These are phyloP conservation scores for Paraescarpia echinospica DNA, from an alignment of 1,140 invertebrate genomes.

Conservation along the genomic window DNA sequence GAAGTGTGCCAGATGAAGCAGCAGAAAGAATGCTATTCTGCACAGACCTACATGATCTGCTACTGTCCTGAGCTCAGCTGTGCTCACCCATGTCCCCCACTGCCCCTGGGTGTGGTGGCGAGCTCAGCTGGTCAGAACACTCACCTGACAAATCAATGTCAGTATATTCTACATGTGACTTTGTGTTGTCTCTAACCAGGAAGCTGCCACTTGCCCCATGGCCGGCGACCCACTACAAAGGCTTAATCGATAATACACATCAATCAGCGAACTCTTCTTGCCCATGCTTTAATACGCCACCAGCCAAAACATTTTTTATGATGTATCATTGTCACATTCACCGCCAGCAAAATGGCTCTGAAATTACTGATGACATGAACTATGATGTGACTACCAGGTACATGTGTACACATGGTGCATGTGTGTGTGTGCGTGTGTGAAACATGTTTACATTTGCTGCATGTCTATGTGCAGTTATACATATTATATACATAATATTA, in stretches of 20 bases:
- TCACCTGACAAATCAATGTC: constrained; percentile 5
- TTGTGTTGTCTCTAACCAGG: not conserved
- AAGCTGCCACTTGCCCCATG: not conserved
- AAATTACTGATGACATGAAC: not conserved
- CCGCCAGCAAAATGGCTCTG: not conserved
- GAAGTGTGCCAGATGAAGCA: too few relatives aligned
- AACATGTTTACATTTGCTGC: not conserved
- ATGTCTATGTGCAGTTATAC: constrained; percentile 24
- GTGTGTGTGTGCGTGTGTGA: not conserved
- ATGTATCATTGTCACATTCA: constrained; percentile 1
- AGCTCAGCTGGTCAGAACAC: not conserved
- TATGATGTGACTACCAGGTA: not conserved
- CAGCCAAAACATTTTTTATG: not conserved
- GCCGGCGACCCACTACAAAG: not conserved
- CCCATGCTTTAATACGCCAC: not conserved
- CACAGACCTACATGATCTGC: not conserved
- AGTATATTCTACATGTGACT: not conserved
- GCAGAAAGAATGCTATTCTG: not conserved
- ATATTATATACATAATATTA: not conserved
- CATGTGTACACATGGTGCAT: not conserved
- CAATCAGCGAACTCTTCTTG: not conserved
- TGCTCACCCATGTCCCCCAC: not conserved
- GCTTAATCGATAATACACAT: constrained; percentile 6
- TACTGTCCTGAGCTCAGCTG: not conserved
- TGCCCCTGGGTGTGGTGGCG: not conserved